These are phyloP conservation scores for Dolichomitus sp. DNA, from an alignment of 2,888 invertebrate species.

Conservation along the genomic window DNA sequence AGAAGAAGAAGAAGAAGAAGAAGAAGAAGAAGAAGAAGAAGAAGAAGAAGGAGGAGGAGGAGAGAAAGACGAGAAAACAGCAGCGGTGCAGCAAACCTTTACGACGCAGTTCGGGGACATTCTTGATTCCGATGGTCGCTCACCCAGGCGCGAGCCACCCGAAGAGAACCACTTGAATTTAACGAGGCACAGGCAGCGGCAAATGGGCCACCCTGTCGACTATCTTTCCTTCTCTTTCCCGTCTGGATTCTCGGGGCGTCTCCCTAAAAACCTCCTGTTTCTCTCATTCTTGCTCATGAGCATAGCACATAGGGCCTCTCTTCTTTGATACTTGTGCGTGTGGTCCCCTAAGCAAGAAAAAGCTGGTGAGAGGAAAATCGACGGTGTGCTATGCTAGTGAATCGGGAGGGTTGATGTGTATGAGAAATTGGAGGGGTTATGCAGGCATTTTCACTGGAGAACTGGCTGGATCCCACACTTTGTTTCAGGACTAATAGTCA, in stretches of 20 bases:
- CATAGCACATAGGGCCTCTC: background rate
- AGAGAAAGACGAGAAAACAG: slow-evolving; percentile 48
- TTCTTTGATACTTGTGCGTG: slow-evolving; percentile 42
- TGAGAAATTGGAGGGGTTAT: slow-evolving; percentile 11
- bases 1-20: slow-evolving; percentile 30
- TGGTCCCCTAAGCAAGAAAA: slow-evolving; percentile 36
- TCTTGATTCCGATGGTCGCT: slow-evolving; percentile 80
- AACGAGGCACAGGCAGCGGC: slow-evolving; percentile 77
- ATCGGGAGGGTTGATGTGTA: slow-evolving; percentile 9
- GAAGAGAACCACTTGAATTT: slow-evolving; percentile 81
- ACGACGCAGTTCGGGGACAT: slow-evolving; percentile 82
- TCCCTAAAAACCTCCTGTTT: slow-evolving; percentile 47
- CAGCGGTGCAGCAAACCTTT: slow-evolving; percentile 72
- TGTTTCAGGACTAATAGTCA: slow-evolving; percentile 2
- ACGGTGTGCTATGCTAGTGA: background rate
- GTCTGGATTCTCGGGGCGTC: slow-evolving; percentile 41
- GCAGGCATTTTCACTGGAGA: background rate
- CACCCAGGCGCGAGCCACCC: slow-evolving; percentile 72
- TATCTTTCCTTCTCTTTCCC: slow-evolving; percentile 44
- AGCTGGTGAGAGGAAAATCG: slow-evolving; percentile 17
- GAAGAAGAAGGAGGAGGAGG: slow-evolving; percentile 40
- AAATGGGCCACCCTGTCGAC: slow-evolving; percentile 79
- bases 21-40: too few relatives aligned
- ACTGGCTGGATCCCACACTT: slow-evolving; percentile 2
- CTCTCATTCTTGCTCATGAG: slow-evolving; percentile 27